Conservation (phyloP, 2,888 invertebrate species). For the Xiphydria camelus region DNA sequence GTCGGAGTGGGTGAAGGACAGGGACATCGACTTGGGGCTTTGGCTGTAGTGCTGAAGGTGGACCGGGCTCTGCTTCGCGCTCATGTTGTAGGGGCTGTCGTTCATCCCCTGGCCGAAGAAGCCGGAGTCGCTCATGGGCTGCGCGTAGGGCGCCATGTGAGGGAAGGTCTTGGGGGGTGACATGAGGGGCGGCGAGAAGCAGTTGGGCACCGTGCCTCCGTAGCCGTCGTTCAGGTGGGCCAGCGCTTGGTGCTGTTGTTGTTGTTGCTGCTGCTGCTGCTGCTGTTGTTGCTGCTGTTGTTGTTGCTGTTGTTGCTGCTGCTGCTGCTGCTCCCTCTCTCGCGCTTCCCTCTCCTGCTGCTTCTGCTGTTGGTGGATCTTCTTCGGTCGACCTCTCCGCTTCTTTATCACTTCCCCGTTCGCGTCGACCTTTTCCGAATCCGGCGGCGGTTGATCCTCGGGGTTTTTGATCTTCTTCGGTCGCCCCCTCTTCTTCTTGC, state of each 20-base stretch:
- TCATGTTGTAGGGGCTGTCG: conserved; percentile 51
- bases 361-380: conserved; percentile 64
- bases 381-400: conserved; percentile 86
- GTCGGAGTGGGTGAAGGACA: conserved; percentile 71
- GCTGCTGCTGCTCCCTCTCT: conserved; percentile 42
- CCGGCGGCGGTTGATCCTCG: conserved; percentile 64
- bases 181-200: conserved; percentile 53
- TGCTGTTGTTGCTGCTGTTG: conserved; percentile 41
- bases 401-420: conserved; percentile 76
- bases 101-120: conserved; percentile 49
- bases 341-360: conserved; percentile 48
- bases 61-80: conserved; percentile 56
- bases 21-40: conserved; percentile 56
- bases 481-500: conserved; percentile 88
- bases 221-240: conserved; percentile 47
- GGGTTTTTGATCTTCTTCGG: conserved; percentile 83
- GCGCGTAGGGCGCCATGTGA: conserved; percentile 54
- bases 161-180: conserved; percentile 52
- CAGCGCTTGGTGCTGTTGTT: conserved; percentile 32
- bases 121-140: conserved; percentile 44
- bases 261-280: conserved; percentile 38
- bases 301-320: conserved; percentile 45
- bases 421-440: conserved; percentile 51
- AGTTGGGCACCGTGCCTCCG: conserved; percentile 40
- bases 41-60: conserved; percentile 57